Base-by-base conservation (phyloP, 2,113 vertebrate species). In the Anhinga anhinga region DNA sequence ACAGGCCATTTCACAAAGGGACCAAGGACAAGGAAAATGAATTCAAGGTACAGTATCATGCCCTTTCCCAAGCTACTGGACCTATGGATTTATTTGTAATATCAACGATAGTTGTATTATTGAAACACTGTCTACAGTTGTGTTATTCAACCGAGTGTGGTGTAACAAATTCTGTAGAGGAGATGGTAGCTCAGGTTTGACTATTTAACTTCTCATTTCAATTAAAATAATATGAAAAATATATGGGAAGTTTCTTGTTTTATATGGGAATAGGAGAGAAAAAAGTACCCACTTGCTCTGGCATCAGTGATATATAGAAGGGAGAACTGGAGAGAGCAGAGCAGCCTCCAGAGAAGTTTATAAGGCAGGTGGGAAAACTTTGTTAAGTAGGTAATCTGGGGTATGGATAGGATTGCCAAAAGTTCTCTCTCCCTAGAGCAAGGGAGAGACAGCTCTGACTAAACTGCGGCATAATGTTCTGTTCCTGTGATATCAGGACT, bases 21-120 rank as follows among this genome's bases (percentile, higher is more conserved):
- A 98, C 99, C 53, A 99, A 99, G 97, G 99, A 99, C 98, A 99
- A 99, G 94, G 99, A 99, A 96, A 99, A 99, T 38, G 99, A 99
- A 97, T 99, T 99, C 97, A 99, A 99, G 99, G 99, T 99, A 98
- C 56, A 98, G 98, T 99, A 96, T 52, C 13, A 5, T 25, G 9
- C 9, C 5, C 3, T 53, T 82, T 87, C 67, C 52, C 17, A 5
- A 81, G 29, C 45, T 92, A 18, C 23, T 49, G 32, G 8, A 61
- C 40, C 22, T 88, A 5, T 27, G 13, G 45, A 61, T 55, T 58
- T 74, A 21, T 86, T 63, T 76, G 40, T 59, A 63, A 29, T 5
- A 38, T 61, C 25, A 59, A 19, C 0, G 5, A 55, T 27, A 77
- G 45, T 52, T 92, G 55, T 70, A 9, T 66, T 76, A 27, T 15